Base-by-base conservation (phyloP, 2,888 invertebrate species). In the Acheta domesticus region DNA sequence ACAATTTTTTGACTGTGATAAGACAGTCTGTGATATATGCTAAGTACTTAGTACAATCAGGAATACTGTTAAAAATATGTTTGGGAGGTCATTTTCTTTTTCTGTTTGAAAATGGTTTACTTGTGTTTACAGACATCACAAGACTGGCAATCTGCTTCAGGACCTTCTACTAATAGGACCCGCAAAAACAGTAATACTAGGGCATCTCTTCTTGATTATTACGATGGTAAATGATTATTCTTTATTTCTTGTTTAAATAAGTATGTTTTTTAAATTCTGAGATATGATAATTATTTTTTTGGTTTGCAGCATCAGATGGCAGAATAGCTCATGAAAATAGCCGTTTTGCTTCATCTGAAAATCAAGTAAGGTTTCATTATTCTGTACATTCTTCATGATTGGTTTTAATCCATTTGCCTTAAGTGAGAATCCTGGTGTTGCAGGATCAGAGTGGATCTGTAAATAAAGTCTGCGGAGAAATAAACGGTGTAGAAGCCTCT, bases 311-410 rank as follows among this genome's bases (percentile, higher is more conserved):
- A 20, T 48, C 77, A 19, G 79, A 76, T 20, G 75, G 74, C 16
- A n/a, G 50, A 21, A 91, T 91, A 62, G 62, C 62, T 62, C 62
- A 50, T 79, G 79, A 79, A 36, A 79, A 76, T 48, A 76, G 76
- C 48, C 36, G 49, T 48, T 76, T 76, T 76, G 48, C 14, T 36
- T 48, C 48, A 48, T 36, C 76, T 12, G 76, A 76, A 48, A 49
- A 76, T n/a, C 76, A 76, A 49, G 76, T 76, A 76, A 48, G n/a
- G 8, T 36, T 48, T 36, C 48, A 20, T 48, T 23, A 48, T 16
- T 76, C 14, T 11, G 14, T 75, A 36, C 76, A 74, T 3, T 76
- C 48, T 76, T 36, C 5, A 11, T 76, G 8, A 8, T 20, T 19
- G 19, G 77, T 48, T 19, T 19, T 48, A 2, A 77, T 77, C 11